Evolutionary conservation across 2,888 invertebrate genomes (phyloP).

Genomic region (Rhodophaea formosa): DNA sequence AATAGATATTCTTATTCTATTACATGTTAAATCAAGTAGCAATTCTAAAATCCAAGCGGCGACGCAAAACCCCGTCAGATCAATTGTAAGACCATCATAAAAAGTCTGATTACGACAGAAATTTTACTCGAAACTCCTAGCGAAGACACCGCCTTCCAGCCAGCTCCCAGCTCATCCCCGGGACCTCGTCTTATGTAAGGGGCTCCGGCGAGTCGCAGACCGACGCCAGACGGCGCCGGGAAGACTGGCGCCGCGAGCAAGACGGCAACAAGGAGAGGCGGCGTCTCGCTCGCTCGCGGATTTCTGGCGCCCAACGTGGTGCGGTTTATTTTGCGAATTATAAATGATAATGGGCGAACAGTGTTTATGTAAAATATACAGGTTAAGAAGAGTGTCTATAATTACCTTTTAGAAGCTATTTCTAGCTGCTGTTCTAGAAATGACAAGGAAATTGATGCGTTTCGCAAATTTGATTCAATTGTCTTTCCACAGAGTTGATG

Average conservation of each 20-base stretch:
- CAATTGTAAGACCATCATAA: too few relatives aligned
- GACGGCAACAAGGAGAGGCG: slow-evolving; percentile 32
- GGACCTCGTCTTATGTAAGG: slow-evolving; percentile 55
- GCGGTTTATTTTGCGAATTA: slow-evolving; percentile 29
- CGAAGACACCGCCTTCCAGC: slow-evolving; percentile 18
- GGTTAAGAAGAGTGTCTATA: not conserved
- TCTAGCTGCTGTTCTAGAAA: too few relatives aligned
- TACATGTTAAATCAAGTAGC: too few relatives aligned
- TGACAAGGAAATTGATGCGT: too few relatives aligned
- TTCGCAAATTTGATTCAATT: too few relatives aligned
- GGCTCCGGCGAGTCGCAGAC: slow-evolving; percentile 68
- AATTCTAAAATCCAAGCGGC: too few relatives aligned
- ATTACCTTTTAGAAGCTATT: too few relatives aligned
- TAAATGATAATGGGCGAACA: not conserved
- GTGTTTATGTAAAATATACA: not conserved
- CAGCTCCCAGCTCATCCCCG: slow-evolving; percentile 24
- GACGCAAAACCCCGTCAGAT: too few relatives aligned
- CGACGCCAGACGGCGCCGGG: slow-evolving; percentile 73
- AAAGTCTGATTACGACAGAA: not conserved
- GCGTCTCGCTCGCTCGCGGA: slow-evolving; percentile 39
- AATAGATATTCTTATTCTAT: too few relatives aligned
- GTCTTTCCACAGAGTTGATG: too few relatives aligned
- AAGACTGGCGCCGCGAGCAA: slow-evolving; percentile 75
- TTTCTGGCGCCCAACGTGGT: slow-evolving; percentile 59
- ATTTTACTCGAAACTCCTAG: not conserved